Conservation (phyloP, 2,888 invertebrate genomes). For the Leucoma salicis region DNA sequence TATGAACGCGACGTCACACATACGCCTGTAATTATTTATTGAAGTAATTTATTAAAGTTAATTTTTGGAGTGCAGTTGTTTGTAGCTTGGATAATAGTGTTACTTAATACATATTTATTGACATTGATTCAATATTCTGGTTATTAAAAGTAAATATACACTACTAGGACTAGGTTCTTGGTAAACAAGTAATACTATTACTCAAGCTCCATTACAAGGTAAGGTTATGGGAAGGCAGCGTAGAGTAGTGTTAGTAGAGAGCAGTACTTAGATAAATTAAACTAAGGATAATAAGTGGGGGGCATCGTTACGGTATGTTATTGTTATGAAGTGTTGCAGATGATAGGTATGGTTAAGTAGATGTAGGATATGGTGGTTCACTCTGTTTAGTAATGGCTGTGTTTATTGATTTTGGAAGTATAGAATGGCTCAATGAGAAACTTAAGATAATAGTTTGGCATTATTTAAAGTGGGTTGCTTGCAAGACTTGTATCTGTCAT, state of each 20-base stretch:
- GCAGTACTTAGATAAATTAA: conserved; percentile 62
- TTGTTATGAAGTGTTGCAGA: conserved; percentile 32
- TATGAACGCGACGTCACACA: conserved; percentile 5
- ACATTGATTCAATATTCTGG: not conserved
- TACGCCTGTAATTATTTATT: conserved; percentile 34
- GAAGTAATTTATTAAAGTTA: conserved; percentile 29
- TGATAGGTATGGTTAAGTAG: conserved; percentile 15
- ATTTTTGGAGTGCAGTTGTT: conserved; percentile 14
- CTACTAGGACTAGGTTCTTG: not conserved
- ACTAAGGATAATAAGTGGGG: conserved; percentile 28
- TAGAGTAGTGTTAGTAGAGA: conserved; percentile 30
- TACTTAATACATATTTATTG: not conserved
- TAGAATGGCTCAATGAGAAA: not conserved
- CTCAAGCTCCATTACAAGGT: conserved; percentile 16
- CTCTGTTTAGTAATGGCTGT: conserved; percentile 15
- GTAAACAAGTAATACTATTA: conserved; percentile 10
- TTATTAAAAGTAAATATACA: not conserved
- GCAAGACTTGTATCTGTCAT: too few species aligned
- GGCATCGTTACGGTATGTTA: conserved; percentile 36
- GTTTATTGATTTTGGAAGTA: not conserved
- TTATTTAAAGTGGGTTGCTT: too few species aligned
- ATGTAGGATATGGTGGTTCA: conserved; percentile 12
- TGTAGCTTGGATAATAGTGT: conserved; percentile 14
- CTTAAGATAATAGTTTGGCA: too few species aligned
- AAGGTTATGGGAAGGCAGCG: conserved; percentile 30